Evolutionary conservation across 2,888 invertebrate genomes (phyloP), one percentile per base, ranked within the genome.

Genomic region (Hypolimnas misippus): DNA sequence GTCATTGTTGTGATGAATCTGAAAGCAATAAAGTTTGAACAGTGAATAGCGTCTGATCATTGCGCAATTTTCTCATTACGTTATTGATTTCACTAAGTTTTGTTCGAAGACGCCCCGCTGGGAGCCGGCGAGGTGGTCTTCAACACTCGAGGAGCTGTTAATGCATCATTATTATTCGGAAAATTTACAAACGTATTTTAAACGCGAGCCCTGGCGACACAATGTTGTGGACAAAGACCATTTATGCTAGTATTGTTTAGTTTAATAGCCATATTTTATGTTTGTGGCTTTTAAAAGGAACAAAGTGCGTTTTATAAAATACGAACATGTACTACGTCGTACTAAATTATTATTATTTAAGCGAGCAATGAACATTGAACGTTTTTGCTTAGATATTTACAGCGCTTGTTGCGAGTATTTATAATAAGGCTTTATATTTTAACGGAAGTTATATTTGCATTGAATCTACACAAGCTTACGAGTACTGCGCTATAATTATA

Each of bases 1-100:
- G 68, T 70, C 73, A 74, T 76, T 73, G 77, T 79, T 77, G 67
- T 70, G 73, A 68, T 70, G 66, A 68, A 70, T 75, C 69, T 68
- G 71, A 73, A 73, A 76, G 75, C 71, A 73, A 69, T 72, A 67
- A 68, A 72, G 50, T 64, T 69, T 70, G 68, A 76, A 78, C 74
- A 74, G 71, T 79, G 82, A 82, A 80, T 81, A 81, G 79, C 69
- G 63, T 67, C 64, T 59, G 70, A 75, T 73, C 71, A 77, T 89
- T 89, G 86, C 84, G 89, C 84, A 89, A 89, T 86, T 85, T 78
- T 77, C 83, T 89, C 89, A 90, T 90, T 89, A 87, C 84, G 80
- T 84, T 88, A 89, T 89, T 87, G 88, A 88, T 89, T 89, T 88
- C 88, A 83, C 82, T 75, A 73, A 81, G 84, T 86, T 85, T 81